These are phyloP conservation scores for Pachypanchax playfairii DNA, from an alignment of 2,113 vertebrate species.

Conservation along the genomic window DNA sequence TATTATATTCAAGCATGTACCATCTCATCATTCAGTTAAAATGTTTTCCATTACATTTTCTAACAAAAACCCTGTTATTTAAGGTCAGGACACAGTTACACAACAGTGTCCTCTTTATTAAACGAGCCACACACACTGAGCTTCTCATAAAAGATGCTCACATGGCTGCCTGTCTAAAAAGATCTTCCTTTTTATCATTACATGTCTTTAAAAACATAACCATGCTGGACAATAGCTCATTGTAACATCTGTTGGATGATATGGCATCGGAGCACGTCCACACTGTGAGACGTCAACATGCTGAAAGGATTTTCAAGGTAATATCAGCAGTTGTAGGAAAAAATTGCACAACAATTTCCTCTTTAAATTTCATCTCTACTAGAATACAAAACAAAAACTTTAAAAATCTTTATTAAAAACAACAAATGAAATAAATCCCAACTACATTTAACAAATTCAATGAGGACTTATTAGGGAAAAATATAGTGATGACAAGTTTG, in stretches of 20 bases:
- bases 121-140: background rate
- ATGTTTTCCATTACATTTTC: slow-evolving; percentile 7
- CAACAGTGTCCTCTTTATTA: slow-evolving; percentile 4
- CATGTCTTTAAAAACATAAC: slow-evolving; percentile 4
- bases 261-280: background rate
- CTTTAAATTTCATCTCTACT: background rate
- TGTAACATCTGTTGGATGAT: background rate
- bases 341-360: background rate
- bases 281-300: slow-evolving; percentile 2
- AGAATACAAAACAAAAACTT: background rate
- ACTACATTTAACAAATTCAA: too few relatives aligned
- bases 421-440: too few relatives aligned
- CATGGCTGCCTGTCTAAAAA: background rate
- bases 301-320: background rate
- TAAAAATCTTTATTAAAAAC: too few relatives aligned
- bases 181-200: slow-evolving; percentile 2
- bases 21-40: slow-evolving; percentile 1
- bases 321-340: background rate
- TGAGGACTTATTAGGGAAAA: too few relatives aligned
- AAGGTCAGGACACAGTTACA: background rate
- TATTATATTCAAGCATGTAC: background rate
- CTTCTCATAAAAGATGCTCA: slow-evolving; percentile 1
- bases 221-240: background rate
- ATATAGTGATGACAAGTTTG: too few relatives aligned
- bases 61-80: background rate